Evolutionary conservation across 2,113 vertebrate genomes (phyloP).

Genomic region (Anser cygnoides): DNA sequence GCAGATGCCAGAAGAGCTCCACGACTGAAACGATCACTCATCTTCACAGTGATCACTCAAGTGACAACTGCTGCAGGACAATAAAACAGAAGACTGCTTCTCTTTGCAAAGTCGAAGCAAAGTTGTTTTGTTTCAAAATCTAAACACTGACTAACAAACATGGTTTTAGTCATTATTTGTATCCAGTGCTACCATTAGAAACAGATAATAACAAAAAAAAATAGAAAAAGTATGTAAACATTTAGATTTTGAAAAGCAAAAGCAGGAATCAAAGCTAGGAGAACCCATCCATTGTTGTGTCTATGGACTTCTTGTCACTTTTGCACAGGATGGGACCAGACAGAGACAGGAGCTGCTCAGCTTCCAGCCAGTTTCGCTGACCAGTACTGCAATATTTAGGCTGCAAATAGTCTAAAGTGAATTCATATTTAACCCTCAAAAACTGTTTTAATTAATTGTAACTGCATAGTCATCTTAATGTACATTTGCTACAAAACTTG

Average conservation of each 20-base stretch:
- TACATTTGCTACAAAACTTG: neutral
- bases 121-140: neutral
- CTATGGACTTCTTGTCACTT: neutral
- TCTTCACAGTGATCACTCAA: neutral
- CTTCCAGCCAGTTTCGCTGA: neutral
- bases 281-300: neutral
- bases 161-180: neutral
- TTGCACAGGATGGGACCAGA: too few species aligned
- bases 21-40: neutral
- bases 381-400: neutral
- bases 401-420: neutral
- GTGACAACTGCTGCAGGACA: neutral
- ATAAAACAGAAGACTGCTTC: neutral
- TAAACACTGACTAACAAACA: neutral
- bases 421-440: neutral
- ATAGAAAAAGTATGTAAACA: fast-evolving
- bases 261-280: neutral
- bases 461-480: neutral
- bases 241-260: neutral
- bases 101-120: neutral
- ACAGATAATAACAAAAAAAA: neutral
- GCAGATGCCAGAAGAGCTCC: neutral
- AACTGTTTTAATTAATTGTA: neutral
- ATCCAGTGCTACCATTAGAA: fast-evolving
- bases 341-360: neutral